phyloP scores from a whole-genome alignment of 2,888 invertebrate species.

The Oxystoma pomonae region DNA sequence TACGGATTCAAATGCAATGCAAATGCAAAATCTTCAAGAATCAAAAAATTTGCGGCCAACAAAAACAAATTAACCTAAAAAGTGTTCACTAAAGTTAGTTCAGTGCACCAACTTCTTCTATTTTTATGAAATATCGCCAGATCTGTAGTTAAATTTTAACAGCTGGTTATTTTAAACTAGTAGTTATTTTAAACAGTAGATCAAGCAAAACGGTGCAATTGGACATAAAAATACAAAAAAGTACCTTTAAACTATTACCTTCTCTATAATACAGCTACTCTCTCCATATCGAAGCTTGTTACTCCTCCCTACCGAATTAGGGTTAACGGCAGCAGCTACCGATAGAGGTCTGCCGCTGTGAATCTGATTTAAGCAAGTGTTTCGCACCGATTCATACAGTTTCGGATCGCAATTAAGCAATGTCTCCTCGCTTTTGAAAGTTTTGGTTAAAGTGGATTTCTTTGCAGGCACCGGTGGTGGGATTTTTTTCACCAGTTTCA shows the following conservation, averaged over 20 bases:
- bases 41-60: too few species aligned
- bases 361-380: conserved; percentile 2
- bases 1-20: too few species aligned
- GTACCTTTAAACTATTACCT: conserved; percentile 24
- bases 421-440: conserved; percentile 29
- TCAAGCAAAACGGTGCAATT: too few species aligned
- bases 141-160: too few species aligned
- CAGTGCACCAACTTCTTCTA: too few species aligned
- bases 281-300: neutral
- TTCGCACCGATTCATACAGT: conserved; percentile 13
- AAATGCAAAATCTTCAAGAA: too few species aligned
- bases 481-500: conserved; percentile 24
- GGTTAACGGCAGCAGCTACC: neutral
- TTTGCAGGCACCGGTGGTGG: conserved; percentile 30
- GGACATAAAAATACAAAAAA: too few species aligned
- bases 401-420: conserved; percentile 25
- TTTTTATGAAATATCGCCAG: too few species aligned
- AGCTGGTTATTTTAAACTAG: too few species aligned
- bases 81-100: too few species aligned
- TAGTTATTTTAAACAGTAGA: too few species aligned
- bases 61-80: too few species aligned
- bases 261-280: conserved; percentile 25
- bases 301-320: neutral
- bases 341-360: neutral
- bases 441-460: conserved; percentile 25